Evolutionary conservation across 2,888 invertebrate species (phyloP).

Genomic region (Gari tellinella): DNA sequence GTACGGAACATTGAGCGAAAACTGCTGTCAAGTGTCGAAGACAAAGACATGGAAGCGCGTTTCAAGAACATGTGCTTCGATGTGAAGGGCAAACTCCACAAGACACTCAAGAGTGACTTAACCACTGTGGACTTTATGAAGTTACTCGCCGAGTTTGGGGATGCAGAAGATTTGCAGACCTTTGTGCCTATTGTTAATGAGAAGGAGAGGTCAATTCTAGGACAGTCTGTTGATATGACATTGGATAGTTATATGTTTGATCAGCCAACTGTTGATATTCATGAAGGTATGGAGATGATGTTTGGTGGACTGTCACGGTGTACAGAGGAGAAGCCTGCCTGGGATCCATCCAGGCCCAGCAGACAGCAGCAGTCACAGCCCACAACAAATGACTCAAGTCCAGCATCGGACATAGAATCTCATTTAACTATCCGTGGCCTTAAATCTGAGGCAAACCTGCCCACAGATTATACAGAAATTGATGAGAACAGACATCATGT

Average conservation of each 20-base stretch:
- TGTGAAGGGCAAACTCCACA: conserved; percentile 53
- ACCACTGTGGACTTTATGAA: conserved; percentile 55
- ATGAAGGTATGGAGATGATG: conserved; percentile 38
- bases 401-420: conserved; percentile 18
- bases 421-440: conserved; percentile 1
- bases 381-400: background rate
- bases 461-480: background rate
- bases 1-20: conserved; percentile 66
- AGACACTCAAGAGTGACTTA: conserved; percentile 48
- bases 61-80: conserved; percentile 39
- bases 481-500: conserved; percentile 6
- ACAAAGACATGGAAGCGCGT: conserved; percentile 33
- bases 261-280: conserved; percentile 29
- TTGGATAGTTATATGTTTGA: conserved; percentile 32
- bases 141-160: conserved; percentile 55
- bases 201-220: conserved; percentile 17
- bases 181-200: conserved; percentile 28
- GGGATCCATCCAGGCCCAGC: conserved; percentile 45
- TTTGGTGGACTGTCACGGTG: conserved; percentile 49
- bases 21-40: conserved; percentile 66
- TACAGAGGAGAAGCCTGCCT: conserved; percentile 37
- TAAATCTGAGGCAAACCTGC: background rate
- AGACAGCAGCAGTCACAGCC: background rate
- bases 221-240: conserved; percentile 5
- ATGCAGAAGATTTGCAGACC: conserved; percentile 31